Evolutionary conservation across 2,888 invertebrate genomes (phyloP).

Genomic region (Hydrotaea cyrtoneurina): DNA sequence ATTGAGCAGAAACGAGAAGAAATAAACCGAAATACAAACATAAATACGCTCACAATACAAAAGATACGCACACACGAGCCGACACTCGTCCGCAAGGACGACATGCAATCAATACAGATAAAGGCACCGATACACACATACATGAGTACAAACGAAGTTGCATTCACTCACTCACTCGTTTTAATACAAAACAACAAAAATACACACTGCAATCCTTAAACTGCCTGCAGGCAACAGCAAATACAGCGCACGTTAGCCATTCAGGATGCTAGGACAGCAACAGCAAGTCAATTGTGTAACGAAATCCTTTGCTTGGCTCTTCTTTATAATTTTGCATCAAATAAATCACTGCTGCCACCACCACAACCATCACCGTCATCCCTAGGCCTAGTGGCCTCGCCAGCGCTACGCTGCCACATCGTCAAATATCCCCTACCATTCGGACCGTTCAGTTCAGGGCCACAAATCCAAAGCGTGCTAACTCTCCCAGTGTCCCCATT

Average conservation of each 20-base stretch:
- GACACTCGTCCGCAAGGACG: too few relatives aligned
- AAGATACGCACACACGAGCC: too few relatives aligned
- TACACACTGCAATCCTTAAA: slow-evolving; percentile 28
- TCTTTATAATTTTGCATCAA: slow-evolving; percentile 27
- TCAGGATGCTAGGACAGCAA: neutral
- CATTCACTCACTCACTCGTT: neutral
- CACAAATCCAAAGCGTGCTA: slow-evolving; percentile 17
- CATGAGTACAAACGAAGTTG: neutral
- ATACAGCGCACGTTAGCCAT: neutral
- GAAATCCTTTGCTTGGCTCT: slow-evolving; percentile 38
- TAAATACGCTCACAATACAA: neutral
- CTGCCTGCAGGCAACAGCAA: slow-evolving; percentile 5
- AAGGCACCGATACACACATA: neutral
- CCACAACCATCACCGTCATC: slow-evolving; percentile 30
- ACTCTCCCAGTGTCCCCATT: neutral
- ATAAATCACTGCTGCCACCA: slow-evolving; percentile 25
- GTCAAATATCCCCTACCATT: neutral
- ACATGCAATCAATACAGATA: slow-evolving; percentile 8
- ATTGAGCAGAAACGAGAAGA: slow-evolving; percentile 13
- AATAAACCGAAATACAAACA: neutral
- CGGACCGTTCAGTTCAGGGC: neutral
- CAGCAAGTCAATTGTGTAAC: slow-evolving; percentile 37
- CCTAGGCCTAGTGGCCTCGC: neutral
- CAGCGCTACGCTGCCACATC: neutral
- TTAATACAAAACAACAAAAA: neutral